Evolutionary conservation across 2,113 vertebrate genomes (phyloP).

Genomic region (Oplegnathus fasciatus): DNA sequence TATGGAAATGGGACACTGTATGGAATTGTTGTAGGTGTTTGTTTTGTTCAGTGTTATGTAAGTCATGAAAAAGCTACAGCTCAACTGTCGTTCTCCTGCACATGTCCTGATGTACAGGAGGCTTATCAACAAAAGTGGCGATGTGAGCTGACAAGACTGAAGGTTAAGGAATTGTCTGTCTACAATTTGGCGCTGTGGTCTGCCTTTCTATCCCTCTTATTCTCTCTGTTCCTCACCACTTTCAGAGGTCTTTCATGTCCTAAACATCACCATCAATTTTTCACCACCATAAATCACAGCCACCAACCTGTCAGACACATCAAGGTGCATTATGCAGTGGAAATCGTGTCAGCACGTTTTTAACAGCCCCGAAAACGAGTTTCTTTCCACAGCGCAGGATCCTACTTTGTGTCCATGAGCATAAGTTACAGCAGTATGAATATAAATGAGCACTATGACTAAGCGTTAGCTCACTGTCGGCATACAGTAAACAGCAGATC

Average conservation of each 20-base stretch:
- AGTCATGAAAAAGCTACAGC: neutral
- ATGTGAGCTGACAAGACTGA: neutral
- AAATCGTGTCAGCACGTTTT: slow-evolving; percentile 41
- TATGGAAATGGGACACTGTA: neutral
- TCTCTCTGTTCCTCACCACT: slow-evolving; percentile 13
- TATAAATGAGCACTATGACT: slow-evolving; percentile 64
- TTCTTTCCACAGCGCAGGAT: slow-evolving; percentile 14
- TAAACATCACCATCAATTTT: slow-evolving; percentile 61
- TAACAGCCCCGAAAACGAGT: neutral
- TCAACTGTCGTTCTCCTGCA: neutral
- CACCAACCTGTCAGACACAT: slow-evolving; percentile 51
- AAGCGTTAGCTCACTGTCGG: slow-evolving; percentile 46
- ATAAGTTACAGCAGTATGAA: slow-evolving; percentile 60
- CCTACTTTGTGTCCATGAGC: slow-evolving; percentile 43
- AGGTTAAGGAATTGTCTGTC: slow-evolving; percentile 1
- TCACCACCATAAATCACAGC: slow-evolving; percentile 61
- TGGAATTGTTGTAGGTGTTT: neutral
- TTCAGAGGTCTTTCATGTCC: slow-evolving; percentile 52
- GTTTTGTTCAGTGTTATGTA: neutral
- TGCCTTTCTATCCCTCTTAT: neutral
- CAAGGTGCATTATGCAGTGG: slow-evolving; percentile 28
- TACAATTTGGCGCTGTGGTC: neutral
- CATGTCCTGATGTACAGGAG: neutral
- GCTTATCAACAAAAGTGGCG: neutral
- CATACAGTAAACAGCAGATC: slow-evolving; percentile 40